These are phyloP conservation scores for Macropodus opercularis DNA, from an alignment of 2,797 vertebrate species.

Conservation along the genomic window DNA sequence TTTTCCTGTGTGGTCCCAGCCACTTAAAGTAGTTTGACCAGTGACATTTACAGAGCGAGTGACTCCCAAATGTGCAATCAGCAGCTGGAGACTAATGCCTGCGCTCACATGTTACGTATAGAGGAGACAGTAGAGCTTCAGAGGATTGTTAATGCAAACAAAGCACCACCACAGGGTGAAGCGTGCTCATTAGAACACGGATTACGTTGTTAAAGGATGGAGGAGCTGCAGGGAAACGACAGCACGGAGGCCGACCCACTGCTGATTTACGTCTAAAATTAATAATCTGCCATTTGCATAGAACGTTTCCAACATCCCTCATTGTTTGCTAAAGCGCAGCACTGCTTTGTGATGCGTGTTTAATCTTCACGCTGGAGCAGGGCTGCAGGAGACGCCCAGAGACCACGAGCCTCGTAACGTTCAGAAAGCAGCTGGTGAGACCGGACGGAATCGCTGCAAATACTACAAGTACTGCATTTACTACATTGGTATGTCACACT, in stretches of 20 bases:
- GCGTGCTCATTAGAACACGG: slow-evolving; percentile 32
- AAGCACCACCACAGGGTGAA: slow-evolving; percentile 24
- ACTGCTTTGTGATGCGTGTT: slow-evolving; percentile 28
- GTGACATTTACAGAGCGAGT: background rate
- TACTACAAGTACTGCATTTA: too few species aligned
- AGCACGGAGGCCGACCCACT: background rate
- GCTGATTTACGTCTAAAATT: slow-evolving; percentile 51
- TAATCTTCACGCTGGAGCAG: slow-evolving; percentile 11
- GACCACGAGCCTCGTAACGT: background rate
- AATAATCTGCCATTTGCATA: slow-evolving; percentile 46
- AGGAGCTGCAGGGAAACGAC: slow-evolving; percentile 22
- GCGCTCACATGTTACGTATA: slow-evolving; percentile 11
- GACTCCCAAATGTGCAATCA: slow-evolving; percentile 21
- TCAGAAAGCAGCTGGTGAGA: background rate
- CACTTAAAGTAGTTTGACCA: background rate
- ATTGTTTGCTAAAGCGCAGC: slow-evolving; percentile 15
- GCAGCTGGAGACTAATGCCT: slow-evolving; percentile 12
- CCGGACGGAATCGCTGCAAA: too few species aligned
- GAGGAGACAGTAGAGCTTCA: slow-evolving; percentile 19
- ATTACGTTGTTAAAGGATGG: slow-evolving; percentile 38
- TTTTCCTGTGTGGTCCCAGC: background rate
- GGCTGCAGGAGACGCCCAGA: background rate
- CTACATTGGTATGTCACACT: too few species aligned
- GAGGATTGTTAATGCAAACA: slow-evolving; percentile 34
- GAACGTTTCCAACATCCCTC: slow-evolving; percentile 12